A percentile compares a stretch with the other conserved stretches of the same genome.
Evolutionary conservation across 2,113 vertebrate genomes (phyloP).

Genomic region (Ursus arctos): DNA sequence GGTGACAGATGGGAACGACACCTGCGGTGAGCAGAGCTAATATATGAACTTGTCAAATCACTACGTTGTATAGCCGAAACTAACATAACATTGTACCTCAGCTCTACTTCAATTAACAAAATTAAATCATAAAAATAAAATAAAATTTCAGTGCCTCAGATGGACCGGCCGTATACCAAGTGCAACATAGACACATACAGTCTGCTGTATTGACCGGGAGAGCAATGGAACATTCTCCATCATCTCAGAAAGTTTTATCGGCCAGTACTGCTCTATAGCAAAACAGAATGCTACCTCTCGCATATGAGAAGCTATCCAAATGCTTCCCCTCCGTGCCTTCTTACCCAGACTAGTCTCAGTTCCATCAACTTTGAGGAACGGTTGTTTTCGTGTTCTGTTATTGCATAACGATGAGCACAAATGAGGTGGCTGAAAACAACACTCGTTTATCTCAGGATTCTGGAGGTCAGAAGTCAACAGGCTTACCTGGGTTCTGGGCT

Average conservation of each 20-base stretch:
- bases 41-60: neutral
- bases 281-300: conserved; percentile 23
- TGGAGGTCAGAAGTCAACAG: neutral
- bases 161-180: neutral
- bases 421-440: neutral
- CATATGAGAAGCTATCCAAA: neutral
- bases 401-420: neutral
- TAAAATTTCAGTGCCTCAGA: neutral
- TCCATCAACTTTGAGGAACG: neutral
- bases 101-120: neutral
- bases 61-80: neutral
- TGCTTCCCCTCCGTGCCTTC: neutral
- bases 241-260: neutral
- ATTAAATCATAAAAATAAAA: neutral
- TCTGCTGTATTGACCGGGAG: neutral
- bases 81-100: neutral
- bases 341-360: neutral
- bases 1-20: neutral
- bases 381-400: neutral
- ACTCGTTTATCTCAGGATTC: neutral
- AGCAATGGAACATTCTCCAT: neutral
- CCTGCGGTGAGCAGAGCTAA: neutral
- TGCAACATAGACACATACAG: neutral
- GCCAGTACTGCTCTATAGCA: neutral
- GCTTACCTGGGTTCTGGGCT: neutral